Evolutionary conservation across 1,140 invertebrate genomes (phyloP).

Genomic region (Drosophila melanica): DNA sequence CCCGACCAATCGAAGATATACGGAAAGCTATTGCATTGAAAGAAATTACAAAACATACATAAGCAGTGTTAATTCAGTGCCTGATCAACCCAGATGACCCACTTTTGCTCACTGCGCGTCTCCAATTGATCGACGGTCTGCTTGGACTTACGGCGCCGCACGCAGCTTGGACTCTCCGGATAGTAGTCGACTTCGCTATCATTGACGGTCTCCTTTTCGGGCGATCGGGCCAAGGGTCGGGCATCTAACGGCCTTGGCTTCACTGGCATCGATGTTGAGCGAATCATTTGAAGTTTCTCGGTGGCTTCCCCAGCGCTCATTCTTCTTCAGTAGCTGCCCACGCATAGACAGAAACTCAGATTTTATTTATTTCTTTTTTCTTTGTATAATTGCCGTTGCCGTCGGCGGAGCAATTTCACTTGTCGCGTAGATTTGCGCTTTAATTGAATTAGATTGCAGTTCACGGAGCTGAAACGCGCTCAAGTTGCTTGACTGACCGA

Average conservation of each 20-base stretch:
- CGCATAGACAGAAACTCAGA: slow-evolving; percentile 50
- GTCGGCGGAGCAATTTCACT: slow-evolving; percentile 64
- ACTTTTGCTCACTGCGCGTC: slow-evolving; percentile 79
- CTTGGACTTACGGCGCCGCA: slow-evolving; percentile 58
- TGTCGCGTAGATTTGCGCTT: slow-evolving; percentile 72
- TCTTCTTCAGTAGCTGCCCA: slow-evolving; percentile 42
- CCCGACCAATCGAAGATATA: slow-evolving; percentile 76
- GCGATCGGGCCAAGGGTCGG: slow-evolving; percentile 65
- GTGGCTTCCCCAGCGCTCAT: slow-evolving; percentile 47
- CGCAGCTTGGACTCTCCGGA: slow-evolving; percentile 72
- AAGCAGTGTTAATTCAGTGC: slow-evolving; percentile 4
- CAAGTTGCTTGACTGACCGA: slow-evolving; percentile 47
- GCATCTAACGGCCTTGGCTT: slow-evolving; percentile 72
- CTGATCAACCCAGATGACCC: slow-evolving; percentile 30
- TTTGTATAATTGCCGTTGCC: slow-evolving; percentile 58
- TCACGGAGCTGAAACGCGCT: slow-evolving; percentile 23
- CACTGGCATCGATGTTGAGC: slow-evolving; percentile 79
- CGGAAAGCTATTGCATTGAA: slow-evolving; percentile 53
- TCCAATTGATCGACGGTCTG: slow-evolving; percentile 54
- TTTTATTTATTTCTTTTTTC: slow-evolving; percentile 1
- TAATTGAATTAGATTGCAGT: slow-evolving; percentile 76
- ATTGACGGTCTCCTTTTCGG: slow-evolving; percentile 76
- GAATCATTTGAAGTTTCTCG: slow-evolving; percentile 62
- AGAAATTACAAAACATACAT: neutral
- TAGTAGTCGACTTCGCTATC: slow-evolving; percentile 70